Evolutionary conservation across 1,140 invertebrate species (phyloP).

Genomic region (Drosophila obscura): DNA sequence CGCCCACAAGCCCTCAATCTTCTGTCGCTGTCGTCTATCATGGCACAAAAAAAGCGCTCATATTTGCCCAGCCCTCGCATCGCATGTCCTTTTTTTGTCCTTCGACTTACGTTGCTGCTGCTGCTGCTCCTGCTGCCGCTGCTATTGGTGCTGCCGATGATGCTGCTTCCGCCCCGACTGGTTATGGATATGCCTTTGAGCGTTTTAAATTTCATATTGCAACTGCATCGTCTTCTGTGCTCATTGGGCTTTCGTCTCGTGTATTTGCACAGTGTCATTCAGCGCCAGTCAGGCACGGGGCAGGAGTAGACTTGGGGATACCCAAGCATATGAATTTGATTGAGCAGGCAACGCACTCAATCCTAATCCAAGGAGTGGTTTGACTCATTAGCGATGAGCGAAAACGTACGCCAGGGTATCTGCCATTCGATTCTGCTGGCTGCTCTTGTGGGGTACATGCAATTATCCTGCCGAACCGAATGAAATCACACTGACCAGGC

Average conservation of each 20-base stretch:
- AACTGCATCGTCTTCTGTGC: constrained; percentile 58
- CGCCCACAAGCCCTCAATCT: constrained; percentile 35
- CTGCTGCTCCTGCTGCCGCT: constrained; percentile 1
- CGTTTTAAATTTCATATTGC: constrained; percentile 82
- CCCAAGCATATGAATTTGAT: too few relatives aligned
- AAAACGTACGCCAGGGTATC: not conserved
- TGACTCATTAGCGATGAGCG: too few relatives aligned
- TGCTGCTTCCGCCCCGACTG: constrained; percentile 36
- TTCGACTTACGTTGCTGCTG: constrained; percentile 68
- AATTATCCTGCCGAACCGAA: constrained; percentile 72
- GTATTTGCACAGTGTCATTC: constrained; percentile 55
- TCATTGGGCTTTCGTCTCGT: constrained; percentile 39
- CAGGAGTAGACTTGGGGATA: not conserved
- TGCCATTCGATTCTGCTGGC: not conserved
- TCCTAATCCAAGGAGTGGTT: too few relatives aligned
- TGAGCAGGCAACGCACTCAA: too few relatives aligned
- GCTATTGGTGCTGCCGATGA: not conserved
- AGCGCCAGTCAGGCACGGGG: constrained; percentile 24
- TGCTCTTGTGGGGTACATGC: constrained; percentile 52
- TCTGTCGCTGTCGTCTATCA: constrained; percentile 67
- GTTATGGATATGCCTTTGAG: constrained; percentile 82
- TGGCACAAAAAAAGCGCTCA: constrained; percentile 69
- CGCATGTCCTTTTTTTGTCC: constrained; percentile 79
- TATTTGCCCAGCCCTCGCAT: constrained; percentile 73
- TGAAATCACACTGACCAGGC: constrained; percentile 63